Evolutionary conservation across 2,797 vertebrate species (phyloP), one percentile per base, ranked within the genome.

Genomic region (Buphagus erythrorhynchus): DNA sequence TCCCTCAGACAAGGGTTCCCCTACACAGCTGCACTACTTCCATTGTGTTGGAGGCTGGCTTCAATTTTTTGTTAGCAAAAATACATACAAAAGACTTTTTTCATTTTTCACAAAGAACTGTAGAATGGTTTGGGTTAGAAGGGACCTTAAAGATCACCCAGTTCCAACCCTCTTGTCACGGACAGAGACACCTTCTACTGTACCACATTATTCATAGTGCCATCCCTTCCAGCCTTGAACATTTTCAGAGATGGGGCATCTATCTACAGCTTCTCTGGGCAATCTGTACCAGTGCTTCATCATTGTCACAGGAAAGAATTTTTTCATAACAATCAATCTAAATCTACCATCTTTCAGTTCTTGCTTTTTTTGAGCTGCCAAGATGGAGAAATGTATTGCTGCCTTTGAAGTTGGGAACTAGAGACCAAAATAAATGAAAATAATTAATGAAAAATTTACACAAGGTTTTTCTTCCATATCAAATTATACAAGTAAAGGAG

Each of bases 401-500:
- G 75, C 36, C 57, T 74, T 83, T 86, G 35, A 16, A 94, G 49
- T 16, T 69, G 55, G 38, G 54, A 83, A 75, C 62, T 83, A 61
- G 38, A 80, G 42, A 91, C 13, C 11, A 74, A 59, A 86, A 75
- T 65, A 46, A 86, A 75, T 28, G 19, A 72, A 52, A 69, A 62
- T 35, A 88, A 65, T 74, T 61, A 80, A 80, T 25, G 26, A 75
- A 52, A 54, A 42, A 49, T 48, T 76, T 54, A 35, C 0, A 2
- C 45, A 76, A 35, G 9, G 6, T 77, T 94, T 94, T 92, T n/a
- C 43, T 90, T 75, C 49, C 18, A 9, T 75, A 49, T 58, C 40
- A 66, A 90, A 88, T 48, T 2, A 65, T 29, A 2, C 33, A 83
- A 86, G 45, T 33, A 80, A 74, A 91, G 45, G n/a, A 90, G 38